Evolutionary conservation across 2,888 invertebrate genomes (phyloP).

Genomic region (Ditula angustiorana): DNA sequence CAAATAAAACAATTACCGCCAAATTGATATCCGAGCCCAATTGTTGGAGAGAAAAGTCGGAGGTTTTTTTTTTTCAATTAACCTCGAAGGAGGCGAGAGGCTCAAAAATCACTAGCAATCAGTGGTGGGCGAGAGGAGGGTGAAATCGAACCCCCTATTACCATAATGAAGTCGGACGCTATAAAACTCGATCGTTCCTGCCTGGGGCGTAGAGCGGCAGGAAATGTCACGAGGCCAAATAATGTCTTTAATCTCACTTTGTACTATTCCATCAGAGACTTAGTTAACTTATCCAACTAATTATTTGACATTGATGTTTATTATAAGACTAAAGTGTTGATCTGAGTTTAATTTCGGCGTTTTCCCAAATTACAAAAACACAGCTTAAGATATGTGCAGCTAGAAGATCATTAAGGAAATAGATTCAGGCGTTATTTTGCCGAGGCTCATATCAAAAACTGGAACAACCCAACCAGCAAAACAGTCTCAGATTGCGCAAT

Average conservation of each 20-base stretch:
- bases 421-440: too few relatives aligned
- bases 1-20: slow-evolving; percentile 18
- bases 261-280: not conserved
- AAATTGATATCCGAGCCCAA: slow-evolving; percentile 30
- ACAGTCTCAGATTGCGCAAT: too few relatives aligned
- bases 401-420: too few relatives aligned
- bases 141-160: slow-evolving; percentile 73
- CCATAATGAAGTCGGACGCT: slow-evolving; percentile 74
- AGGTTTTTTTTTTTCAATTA: slow-evolving; percentile 50
- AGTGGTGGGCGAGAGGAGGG: slow-evolving; percentile 48
- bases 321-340: too few relatives aligned
- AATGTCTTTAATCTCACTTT: slow-evolving; percentile 3
- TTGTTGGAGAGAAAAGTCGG: slow-evolving; percentile 6
- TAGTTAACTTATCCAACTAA: too few relatives aligned
- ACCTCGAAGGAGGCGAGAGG: slow-evolving; percentile 45
- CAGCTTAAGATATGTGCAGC: too few relatives aligned
- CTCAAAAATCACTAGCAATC: slow-evolving; percentile 57
- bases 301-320: too few relatives aligned
- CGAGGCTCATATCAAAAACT: too few relatives aligned
- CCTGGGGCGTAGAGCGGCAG: slow-evolving; percentile 41
- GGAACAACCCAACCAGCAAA: too few relatives aligned
- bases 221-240: slow-evolving; percentile 39
- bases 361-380: too few relatives aligned
- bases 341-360: too few relatives aligned
- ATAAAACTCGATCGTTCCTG: slow-evolving; percentile 64